Conservation (phyloP, 2,113 vertebrate genomes). For the Lasiurus borealis region DNA sequence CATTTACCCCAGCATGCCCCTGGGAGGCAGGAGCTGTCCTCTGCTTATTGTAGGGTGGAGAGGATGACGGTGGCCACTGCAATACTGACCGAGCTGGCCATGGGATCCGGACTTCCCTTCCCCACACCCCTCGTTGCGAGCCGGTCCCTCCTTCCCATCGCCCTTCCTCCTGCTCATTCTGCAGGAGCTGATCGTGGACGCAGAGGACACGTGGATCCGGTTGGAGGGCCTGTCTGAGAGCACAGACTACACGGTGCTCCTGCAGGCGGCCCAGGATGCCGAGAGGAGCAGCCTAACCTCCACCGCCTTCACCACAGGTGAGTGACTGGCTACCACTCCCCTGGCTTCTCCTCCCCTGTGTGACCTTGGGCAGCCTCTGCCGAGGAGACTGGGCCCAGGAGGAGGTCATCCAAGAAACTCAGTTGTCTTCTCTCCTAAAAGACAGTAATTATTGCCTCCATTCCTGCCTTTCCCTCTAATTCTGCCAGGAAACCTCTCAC, state of each 20-base stretch:
- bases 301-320: slow-evolving; percentile 95
- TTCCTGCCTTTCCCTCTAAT: background rate
- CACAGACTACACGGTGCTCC: slow-evolving; percentile 93
- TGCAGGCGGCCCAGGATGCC: slow-evolving; percentile 94
- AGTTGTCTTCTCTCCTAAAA: background rate
- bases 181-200: slow-evolving; percentile 97
- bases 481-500: background rate
- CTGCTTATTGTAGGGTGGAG: background rate
- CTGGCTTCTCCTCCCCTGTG: background rate
- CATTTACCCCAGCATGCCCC: background rate
- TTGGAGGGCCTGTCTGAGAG: slow-evolving; percentile 96
- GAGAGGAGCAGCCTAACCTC: slow-evolving; percentile 90
- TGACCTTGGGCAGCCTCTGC: background rate
- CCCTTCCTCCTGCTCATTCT: background rate
- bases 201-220: slow-evolving; percentile 98
- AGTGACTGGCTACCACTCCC: background rate
- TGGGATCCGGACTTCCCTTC: too few species aligned
- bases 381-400: background rate
- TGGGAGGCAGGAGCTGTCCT: background rate
- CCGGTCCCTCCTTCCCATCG: slow-evolving; percentile 22
- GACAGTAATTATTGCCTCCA: background rate
- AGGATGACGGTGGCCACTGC: background rate
- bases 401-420: background rate
- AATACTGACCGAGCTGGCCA: background rate
- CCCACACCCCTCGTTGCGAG: background rate